Conservation (phyloP, 2,797 vertebrate genomes). For the Antrozous pallidus region DNA sequence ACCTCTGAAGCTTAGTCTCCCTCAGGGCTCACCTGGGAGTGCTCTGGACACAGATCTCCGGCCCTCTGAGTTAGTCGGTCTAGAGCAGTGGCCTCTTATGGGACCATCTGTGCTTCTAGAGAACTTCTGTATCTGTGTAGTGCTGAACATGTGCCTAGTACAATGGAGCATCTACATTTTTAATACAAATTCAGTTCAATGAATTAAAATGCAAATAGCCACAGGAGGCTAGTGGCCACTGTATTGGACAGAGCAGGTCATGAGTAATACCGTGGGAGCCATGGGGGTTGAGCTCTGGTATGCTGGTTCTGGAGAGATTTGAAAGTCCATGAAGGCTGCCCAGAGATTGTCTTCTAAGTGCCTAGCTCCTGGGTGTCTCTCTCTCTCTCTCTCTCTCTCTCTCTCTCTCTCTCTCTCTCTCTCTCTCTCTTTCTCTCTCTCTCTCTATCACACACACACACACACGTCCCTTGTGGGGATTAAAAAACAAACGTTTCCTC, state of each 20-base stretch:
- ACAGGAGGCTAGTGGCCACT: background rate
- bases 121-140: background rate
- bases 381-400: too few relatives aligned
- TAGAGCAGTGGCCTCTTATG: background rate
- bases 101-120: background rate
- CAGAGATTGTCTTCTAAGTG: background rate
- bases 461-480: background rate
- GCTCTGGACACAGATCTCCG: background rate
- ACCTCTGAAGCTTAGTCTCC: background rate
- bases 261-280: background rate
- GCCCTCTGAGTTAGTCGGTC: background rate
- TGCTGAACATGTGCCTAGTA: background rate
- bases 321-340: background rate
- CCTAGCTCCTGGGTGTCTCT: background rate
- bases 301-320: background rate
- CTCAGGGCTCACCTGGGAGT: background rate
- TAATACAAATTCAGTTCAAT: background rate
- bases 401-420: too few relatives aligned
- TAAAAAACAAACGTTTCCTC: background rate
- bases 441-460: background rate
- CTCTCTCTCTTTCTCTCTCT: too few relatives aligned
- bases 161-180: background rate
- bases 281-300: too few relatives aligned
- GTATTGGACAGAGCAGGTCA: background rate
- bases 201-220: background rate